Conservation (phyloP, 2,113 vertebrate species). For the Parus major region DNA sequence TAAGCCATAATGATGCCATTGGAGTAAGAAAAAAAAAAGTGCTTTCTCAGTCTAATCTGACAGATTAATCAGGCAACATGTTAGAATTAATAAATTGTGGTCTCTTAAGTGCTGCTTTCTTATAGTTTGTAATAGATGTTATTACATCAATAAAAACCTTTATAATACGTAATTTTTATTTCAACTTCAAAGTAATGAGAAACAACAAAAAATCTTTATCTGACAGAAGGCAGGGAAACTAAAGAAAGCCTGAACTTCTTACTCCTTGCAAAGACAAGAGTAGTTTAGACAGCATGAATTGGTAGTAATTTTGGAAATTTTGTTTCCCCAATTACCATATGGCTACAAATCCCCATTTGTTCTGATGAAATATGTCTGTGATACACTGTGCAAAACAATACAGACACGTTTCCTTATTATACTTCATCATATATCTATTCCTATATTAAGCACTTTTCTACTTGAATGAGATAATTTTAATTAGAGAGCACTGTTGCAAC, state of each 20-base stretch:
- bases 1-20: not conserved
- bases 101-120: not conserved
- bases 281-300: not conserved
- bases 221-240: not conserved
- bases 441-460: not conserved
- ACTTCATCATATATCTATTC: not conserved
- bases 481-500: not conserved
- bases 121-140: not conserved
- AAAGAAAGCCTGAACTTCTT: not conserved
- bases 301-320: not conserved
- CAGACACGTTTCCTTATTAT: not conserved
- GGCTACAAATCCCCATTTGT: not conserved
- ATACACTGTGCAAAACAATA: not conserved
- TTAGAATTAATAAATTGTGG: not conserved
- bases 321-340: not conserved
- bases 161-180: not conserved
- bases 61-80: not conserved
- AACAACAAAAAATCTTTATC: not conserved
- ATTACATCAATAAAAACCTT: not conserved
- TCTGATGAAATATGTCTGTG: not conserved
- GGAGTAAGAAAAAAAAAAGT: not conserved
- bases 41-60: not conserved
- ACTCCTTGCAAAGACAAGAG: not conserved
- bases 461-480: not conserved
- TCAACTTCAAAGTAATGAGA: not conserved